Base-by-base conservation (phyloP, 2,888 invertebrate species). In the Tetranychus truncatus region DNA sequence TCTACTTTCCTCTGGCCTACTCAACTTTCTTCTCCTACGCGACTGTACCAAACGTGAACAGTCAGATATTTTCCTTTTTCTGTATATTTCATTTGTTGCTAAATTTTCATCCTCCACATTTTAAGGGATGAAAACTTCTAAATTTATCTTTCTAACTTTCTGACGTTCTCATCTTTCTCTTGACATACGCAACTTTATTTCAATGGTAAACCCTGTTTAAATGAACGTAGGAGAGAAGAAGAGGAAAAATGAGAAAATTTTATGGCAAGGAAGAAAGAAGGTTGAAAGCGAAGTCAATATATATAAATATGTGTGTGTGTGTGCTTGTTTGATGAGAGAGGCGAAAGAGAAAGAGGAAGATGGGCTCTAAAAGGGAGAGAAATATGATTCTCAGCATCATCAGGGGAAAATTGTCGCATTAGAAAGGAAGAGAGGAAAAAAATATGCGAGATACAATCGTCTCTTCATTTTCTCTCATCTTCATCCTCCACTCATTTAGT, bases 211-310 rank as follows among this genome's bases (percentile, higher is more conserved):
- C 55, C 15, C 15, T 9, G 55, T 55, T 69, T 15, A 18, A 11
- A 24, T 69, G n/a, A 69, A 69, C 34, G 69, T 34, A 24, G 34
- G 69, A 69, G 69, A 69, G 69, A 69, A 18, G 18, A 18, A 69
- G 69, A 69, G 69, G 34, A 18, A 34, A 69, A 69, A n/a, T 24
- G 15, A 69, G 69, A n/a, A 34, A 18, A 34, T 21, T 21, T 24
- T 21, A 34, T 24, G 69, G n/a, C 11, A 69, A 69, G 69, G n/a
- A 69, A 69, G 69, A 69, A 20, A 20, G 20, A 66, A 66, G 66
- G 66, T n/a, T 20, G 66, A 20, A 6, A 66, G 66, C 66, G 18
- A n/a, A 20, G 66, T 20, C 6, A 66, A 20, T n/a, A 66, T n/a
- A 66, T n/a, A 66, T 18, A 20, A 66, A 20, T n/a, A n/a, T 66